Base-by-base conservation (phyloP, 2,888 invertebrate genomes). In the Ectobius pallidus region DNA sequence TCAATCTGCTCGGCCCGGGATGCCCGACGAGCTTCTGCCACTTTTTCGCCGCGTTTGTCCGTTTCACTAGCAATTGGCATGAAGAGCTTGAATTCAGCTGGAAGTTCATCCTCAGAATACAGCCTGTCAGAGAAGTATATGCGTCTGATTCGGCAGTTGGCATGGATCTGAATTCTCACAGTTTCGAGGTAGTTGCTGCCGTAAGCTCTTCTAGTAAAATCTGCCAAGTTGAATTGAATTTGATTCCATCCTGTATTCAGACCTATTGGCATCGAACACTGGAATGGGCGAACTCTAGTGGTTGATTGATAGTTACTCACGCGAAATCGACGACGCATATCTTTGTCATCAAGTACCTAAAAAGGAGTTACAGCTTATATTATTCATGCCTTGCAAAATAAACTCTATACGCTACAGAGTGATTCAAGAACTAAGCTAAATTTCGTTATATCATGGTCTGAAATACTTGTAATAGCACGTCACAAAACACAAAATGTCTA, bases 181-280 rank as follows among this genome's bases (percentile, higher is more conserved):
- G 96, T 96, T 84, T 97, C 96, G 71, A 96, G 92, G 84, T 96
- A 97, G 83, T 94, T 96, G 16, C 96, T 96, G n/a, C 97, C 97
- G 81, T 98, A 98, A 0, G 96, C 97, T 79, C 96, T 86, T 77
- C 94, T 87, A 7, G 95, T 96, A 82, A 97, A 97, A 84, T 98
- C 97, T 3, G 95, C 93, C 76, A 98, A 86, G 84, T 98, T 97
- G 82, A 98, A 97, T 82, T 97, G 96, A 77, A 98, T 95, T 84
- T 93, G 91, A 81, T 96, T 96, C 97, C 97, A 97, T 39, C 97
- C 97, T 80, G 96, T 94, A 79, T 96, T 95, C 75, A 97, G 85
- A 73, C 96, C 87, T 91, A 98, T 93, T 0, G 97, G 97, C 96
- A 97, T 97, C 7, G 96, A 96, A 80, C 97, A 97, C 79, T 97